Evolutionary conservation across 2,797 vertebrate species (phyloP).

Genomic region (Oreonectes daqikongensis): DNA sequence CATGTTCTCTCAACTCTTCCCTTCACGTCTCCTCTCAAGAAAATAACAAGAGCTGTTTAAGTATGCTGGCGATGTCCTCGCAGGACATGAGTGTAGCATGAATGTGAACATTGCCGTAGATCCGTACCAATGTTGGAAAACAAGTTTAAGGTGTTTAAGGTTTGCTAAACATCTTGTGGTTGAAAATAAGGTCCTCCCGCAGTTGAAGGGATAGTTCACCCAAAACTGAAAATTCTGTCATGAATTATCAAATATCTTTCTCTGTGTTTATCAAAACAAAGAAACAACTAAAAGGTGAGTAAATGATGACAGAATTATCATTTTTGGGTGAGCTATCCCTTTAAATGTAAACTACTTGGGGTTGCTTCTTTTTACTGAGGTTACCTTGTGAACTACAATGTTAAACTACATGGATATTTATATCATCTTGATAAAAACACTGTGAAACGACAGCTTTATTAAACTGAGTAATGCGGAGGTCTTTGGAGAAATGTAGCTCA

Average conservation of each 20-base stretch:
- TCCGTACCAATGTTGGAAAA: background rate
- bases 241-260: no score
- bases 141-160: background rate
- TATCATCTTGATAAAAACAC: background rate
- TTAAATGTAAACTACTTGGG: background rate
- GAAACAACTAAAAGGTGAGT: no score
- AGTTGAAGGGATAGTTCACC: no score
- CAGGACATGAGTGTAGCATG: slow-evolving; percentile 9
- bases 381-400: background rate
- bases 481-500: background rate
- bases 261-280: no score
- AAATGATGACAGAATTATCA: no score
- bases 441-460: background rate
- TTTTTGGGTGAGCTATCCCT: no score
- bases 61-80: background rate
- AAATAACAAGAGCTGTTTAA: slow-evolving; percentile 20
- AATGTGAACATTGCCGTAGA: slow-evolving; percentile 13
- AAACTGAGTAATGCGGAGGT: background rate
- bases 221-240: no score
- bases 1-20: slow-evolving; percentile 7
- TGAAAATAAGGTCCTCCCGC: no score
- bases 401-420: background rate
- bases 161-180: background rate
- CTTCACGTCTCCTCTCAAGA: background rate
- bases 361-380: background rate